These are phyloP conservation scores for Leptogaster cylindrica DNA, from an alignment of 2,888 invertebrate genomes.

Conservation along the genomic window DNA sequence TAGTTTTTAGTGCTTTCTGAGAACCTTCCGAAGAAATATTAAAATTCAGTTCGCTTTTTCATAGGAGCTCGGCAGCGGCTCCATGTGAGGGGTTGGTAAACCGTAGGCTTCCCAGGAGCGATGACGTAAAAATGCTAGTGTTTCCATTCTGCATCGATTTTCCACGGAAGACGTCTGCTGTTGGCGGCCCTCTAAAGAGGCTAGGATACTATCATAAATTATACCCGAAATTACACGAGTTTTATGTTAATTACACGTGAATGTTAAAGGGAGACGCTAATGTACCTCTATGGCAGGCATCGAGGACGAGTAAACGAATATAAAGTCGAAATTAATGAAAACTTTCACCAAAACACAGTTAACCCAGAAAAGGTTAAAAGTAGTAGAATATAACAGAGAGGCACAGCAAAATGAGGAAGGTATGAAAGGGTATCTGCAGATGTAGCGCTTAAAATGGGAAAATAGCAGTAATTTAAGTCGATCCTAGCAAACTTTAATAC, in stretches of 20 bases:
- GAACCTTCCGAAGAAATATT: constrained; percentile 21
- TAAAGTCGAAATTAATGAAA: constrained; percentile 42
- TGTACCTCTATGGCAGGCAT: constrained; percentile 8
- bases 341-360: constrained; percentile 36
- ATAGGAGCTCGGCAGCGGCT: not conserved
- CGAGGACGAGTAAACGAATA: constrained; percentile 31
- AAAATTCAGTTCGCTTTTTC: constrained; percentile 17
- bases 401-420: not conserved
- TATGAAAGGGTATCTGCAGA: not conserved
- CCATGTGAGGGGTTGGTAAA: not conserved
- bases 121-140: constrained; percentile 7
- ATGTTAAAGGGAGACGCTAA: constrained; percentile 40
- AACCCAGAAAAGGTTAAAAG: constrained; percentile 19
- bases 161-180: not conserved
- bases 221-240: constrained; percentile 42
- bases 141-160: constrained; percentile 1
- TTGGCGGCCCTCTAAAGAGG: not conserved
- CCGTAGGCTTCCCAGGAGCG: too few species aligned
- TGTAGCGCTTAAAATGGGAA: not conserved
- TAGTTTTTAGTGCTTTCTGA: constrained; percentile 17
- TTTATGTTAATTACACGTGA: constrained; percentile 44
- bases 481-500: constrained; percentile 15
- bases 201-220: constrained; percentile 39
- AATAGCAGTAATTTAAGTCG: constrained; percentile 5
- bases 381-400: too few species aligned